phyloP scores from a whole-genome alignment of 2,888 invertebrate genomes.

The Omphaloscelis lunosa region DNA sequence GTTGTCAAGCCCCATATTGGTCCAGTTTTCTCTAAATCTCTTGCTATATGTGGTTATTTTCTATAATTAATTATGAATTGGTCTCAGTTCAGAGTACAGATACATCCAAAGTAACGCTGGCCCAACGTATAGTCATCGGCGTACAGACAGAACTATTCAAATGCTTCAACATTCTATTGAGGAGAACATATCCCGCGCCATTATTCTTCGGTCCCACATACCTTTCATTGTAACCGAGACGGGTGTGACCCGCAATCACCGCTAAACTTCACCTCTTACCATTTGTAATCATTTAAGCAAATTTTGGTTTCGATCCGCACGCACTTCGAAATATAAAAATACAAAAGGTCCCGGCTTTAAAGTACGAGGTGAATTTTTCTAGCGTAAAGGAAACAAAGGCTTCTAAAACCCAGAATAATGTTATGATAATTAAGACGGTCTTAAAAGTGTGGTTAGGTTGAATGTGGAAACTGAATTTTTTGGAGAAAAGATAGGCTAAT shows the following conservation, averaged over 20 bases:
- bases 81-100: not conserved
- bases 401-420: not conserved
- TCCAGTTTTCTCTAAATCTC: not conserved
- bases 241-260: conserved; percentile 59
- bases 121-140: not conserved
- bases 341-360: conserved; percentile 19
- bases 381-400: not conserved
- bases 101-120: not conserved
- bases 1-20: not conserved
- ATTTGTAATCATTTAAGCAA: conserved; percentile 55
- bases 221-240: conserved; percentile 50
- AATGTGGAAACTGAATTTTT: not conserved
- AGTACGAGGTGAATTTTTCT: not conserved
- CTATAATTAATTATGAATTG: not conserved
- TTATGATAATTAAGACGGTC: too few relatives aligned
- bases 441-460: too few relatives aligned
- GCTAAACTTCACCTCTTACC: conserved; percentile 38
- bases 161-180: conserved; percentile 39
- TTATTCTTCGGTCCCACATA: conserved; percentile 47
- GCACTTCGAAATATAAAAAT: conserved; percentile 8
- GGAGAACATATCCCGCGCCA: conserved; percentile 43
- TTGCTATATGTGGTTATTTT: not conserved
- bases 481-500: not conserved
- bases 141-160: conserved; percentile 39
- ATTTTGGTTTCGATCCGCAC: conserved; percentile 41